A percentile compares a stretch with the other conserved stretches of the same genome.
Evolutionary conservation across 2,888 invertebrate species (phyloP).

Genomic region (Synanthedon myopaeformis): DNA sequence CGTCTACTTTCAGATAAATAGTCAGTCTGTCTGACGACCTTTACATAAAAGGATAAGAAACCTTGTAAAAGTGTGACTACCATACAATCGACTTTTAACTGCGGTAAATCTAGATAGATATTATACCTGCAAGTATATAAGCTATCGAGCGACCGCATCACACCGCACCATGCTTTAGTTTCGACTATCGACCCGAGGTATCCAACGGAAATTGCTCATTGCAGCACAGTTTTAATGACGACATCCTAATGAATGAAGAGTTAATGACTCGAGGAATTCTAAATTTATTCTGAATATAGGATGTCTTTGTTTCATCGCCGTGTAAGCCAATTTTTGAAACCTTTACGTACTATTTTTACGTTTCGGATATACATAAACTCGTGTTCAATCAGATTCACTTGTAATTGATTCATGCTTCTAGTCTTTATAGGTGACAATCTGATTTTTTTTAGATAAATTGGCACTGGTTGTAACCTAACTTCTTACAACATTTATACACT

Average conservation of each 20-base stretch:
- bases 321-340: too few relatives aligned
- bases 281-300: not conserved
- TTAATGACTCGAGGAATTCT: slow-evolving; percentile 31
- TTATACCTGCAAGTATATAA: not conserved
- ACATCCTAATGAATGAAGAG: slow-evolving; percentile 49
- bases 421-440: not conserved
- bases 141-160: too few relatives aligned
- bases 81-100: not conserved
- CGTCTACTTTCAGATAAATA: too few relatives aligned
- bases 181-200: slow-evolving; percentile 1
- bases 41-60: too few relatives aligned
- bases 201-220: slow-evolving; percentile 55
- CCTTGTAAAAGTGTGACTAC: too few relatives aligned
- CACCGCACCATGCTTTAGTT: not conserved
- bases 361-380: too few relatives aligned
- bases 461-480: too few relatives aligned
- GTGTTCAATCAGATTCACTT: not conserved
- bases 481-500: too few relatives aligned
- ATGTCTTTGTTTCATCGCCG: too few relatives aligned
- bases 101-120: not conserved
- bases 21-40: too few relatives aligned
- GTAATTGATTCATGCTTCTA: not conserved
- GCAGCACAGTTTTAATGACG: slow-evolving; percentile 53
- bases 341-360: too few relatives aligned
- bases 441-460: not conserved